These are phyloP conservation scores for Leptogaster cylindrica DNA, from an alignment of 2,888 invertebrate genomes.

Conservation along the genomic window DNA sequence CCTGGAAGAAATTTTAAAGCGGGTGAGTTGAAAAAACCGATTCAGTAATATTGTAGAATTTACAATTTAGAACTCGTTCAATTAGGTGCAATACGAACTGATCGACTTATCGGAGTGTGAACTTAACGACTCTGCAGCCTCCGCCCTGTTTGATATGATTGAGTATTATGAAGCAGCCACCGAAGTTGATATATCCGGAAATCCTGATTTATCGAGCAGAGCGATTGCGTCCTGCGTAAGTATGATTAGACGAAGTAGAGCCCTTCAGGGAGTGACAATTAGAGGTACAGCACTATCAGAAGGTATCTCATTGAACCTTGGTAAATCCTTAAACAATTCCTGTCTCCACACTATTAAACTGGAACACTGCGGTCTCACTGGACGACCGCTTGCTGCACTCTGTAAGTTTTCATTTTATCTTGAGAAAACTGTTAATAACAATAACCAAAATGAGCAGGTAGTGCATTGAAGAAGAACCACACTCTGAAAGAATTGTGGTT, in stretches of 20 bases:
- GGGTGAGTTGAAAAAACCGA: conserved; percentile 63
- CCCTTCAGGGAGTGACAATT: conserved; percentile 57
- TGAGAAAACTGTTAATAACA: not conserved
- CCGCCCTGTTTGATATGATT: conserved; percentile 87
- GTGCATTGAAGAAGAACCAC: conserved; percentile 78
- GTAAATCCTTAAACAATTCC: conserved; percentile 74
- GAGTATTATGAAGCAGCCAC: conserved; percentile 88
- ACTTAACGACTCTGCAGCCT: conserved; percentile 65
- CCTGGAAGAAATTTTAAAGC: conserved; percentile 80
- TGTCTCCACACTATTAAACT: conserved; percentile 77
- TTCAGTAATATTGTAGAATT: not conserved
- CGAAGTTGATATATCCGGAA: conserved; percentile 77
- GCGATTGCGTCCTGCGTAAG: conserved; percentile 81
- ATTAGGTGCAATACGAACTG: conserved; percentile 61
- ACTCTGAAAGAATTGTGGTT: conserved; percentile 80
- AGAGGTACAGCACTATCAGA: conserved; percentile 60
- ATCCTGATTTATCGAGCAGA: conserved; percentile 74
- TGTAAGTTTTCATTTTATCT: conserved; percentile 65
- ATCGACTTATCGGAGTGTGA: conserved; percentile 60
- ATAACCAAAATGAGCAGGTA: conserved; percentile 65
- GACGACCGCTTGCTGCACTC: conserved; percentile 75
- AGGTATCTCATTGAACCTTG: conserved; percentile 69
- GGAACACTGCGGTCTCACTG: conserved; percentile 77
- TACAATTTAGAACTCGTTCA: not conserved
- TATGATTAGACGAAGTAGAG: conserved; percentile 60